Evolutionary conservation across 2,113 vertebrate genomes (phyloP).

Genomic region (Hippocampus zosterae): DNA sequence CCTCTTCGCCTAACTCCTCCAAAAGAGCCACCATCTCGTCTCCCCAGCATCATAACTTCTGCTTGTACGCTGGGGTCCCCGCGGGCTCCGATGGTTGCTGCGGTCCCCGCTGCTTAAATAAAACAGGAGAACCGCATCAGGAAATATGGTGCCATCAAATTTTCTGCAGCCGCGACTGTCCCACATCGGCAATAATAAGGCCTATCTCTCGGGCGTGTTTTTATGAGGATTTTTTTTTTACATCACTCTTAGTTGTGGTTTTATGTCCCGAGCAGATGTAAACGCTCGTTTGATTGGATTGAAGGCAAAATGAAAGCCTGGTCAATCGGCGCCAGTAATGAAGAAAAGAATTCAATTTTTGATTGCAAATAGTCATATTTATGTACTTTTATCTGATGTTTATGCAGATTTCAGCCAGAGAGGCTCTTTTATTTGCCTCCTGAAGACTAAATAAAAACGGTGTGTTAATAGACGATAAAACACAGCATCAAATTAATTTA

Average conservation of each 20-base stretch:
- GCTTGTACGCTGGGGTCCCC: conserved; percentile 9
- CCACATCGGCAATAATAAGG: conserved; percentile 41
- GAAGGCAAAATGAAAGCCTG: conserved; percentile 25
- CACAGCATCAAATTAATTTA: not conserved
- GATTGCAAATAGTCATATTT: conserved; percentile 4
- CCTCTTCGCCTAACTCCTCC: conserved; percentile 16
- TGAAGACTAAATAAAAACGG: not conserved
- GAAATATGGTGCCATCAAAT: conserved; percentile 31
- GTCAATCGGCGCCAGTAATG: not conserved
- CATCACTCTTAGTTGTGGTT: conserved; percentile 34
- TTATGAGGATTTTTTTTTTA: conserved; percentile 23
- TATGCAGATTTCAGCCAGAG: not conserved
- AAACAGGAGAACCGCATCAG: conserved; percentile 29
- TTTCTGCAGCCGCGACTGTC: conserved; percentile 27
- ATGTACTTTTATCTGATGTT: not conserved
- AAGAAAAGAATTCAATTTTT: conserved; percentile 6
- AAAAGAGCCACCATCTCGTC: conserved; percentile 22
- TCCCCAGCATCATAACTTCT: conserved; percentile 20
- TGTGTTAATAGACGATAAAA: not conserved
- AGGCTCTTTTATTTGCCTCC: not conserved
- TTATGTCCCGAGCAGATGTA: conserved; percentile 33
- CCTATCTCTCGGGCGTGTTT: conserved; percentile 33
- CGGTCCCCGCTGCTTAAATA: conserved; percentile 6
- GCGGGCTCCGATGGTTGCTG: not conserved
- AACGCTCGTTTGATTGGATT: conserved; percentile 20